Conservation (phyloP, 1,140 invertebrate species). For the Drosophila nikananu region DNA sequence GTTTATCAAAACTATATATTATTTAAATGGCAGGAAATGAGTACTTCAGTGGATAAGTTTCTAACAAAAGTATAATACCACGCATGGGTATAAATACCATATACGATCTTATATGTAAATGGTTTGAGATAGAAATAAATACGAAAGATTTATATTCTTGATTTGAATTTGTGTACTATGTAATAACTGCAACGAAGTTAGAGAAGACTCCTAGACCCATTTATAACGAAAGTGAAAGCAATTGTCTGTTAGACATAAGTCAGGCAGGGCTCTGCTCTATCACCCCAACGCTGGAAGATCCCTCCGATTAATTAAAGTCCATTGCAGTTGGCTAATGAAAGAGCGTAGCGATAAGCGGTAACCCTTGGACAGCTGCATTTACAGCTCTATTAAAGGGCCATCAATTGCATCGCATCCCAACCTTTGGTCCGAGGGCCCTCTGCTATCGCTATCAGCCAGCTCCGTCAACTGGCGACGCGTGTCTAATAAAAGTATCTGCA, state of each 20-base stretch:
- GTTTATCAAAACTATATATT: no score
- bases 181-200: neutral
- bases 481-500: conserved; percentile 80
- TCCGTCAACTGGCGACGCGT: conserved; percentile 67
- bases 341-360: conserved; percentile 28
- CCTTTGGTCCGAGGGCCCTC: conserved; percentile 37
- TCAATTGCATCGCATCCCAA: conserved; percentile 36
- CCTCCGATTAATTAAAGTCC: conserved; percentile 46
- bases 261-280: neutral
- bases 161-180: neutral
- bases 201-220: neutral
- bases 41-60: no score
- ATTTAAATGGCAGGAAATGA: no score
- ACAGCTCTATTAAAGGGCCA: conserved; percentile 71
- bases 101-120: no score
- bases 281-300: conserved; percentile 17
- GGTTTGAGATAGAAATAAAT: neutral
- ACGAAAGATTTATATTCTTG: neutral
- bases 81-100: no score
- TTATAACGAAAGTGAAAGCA: neutral
- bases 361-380: conserved; percentile 66
- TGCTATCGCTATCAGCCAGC: conserved; percentile 37
- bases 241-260: neutral
- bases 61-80: no score
- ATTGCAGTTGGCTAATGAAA: conserved; percentile 38